These are phyloP conservation scores for Pinctada fucata DNA, from an alignment of 2,888 invertebrate genomes.

Conservation along the genomic window DNA sequence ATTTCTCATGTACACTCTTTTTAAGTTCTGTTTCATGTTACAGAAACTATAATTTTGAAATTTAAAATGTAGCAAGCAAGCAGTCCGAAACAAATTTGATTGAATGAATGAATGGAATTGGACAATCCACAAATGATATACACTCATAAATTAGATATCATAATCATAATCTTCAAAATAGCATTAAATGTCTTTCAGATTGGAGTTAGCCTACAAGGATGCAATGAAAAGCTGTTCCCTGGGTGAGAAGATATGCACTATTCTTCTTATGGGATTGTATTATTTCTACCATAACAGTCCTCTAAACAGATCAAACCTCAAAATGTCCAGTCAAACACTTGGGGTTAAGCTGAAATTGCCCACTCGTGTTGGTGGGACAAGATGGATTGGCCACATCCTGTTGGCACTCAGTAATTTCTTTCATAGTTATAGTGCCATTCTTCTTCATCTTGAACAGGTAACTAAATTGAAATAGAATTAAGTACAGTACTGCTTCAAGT, in stretches of 20 bases:
- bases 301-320: not conserved
- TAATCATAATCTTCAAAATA: not conserved
- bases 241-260: not conserved
- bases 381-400: not conserved
- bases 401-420: not conserved
- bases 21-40: too few species aligned
- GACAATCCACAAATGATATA: too few species aligned
- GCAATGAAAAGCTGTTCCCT: not conserved
- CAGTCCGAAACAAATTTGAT: too few species aligned
- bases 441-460: not conserved
- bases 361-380: not conserved
- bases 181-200: not conserved
- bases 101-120: too few species aligned
- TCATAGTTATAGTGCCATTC: conserved; percentile 4
- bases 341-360: conserved; percentile 1
- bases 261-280: not conserved
- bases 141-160: too few species aligned
- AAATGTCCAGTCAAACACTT: not conserved
- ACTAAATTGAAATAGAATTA: not conserved
- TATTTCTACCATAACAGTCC: conserved; percentile 7
- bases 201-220: conserved; percentile 1
- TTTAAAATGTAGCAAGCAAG: too few species aligned
- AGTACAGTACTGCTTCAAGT: not conserved
- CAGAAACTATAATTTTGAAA: too few species aligned
- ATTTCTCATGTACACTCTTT: too few species aligned